phyloP scores from a whole-genome alignment of 2,797 vertebrate genomes.

The Betta splendens region DNA sequence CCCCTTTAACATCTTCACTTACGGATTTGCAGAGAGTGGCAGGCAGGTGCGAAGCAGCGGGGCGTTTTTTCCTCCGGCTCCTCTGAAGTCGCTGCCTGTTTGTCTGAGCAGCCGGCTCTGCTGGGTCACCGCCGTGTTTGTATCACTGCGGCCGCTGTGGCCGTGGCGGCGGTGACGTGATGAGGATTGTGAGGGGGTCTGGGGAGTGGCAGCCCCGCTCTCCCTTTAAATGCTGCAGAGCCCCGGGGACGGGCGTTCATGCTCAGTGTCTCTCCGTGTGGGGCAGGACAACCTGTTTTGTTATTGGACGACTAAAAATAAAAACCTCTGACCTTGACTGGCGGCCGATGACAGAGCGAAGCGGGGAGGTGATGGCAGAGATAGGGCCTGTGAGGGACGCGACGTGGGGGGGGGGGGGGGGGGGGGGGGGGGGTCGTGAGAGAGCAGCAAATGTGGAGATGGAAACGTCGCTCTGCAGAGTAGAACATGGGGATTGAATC shows the following conservation, averaged over 20 bases:
- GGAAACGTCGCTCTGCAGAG: not conserved
- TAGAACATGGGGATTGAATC: not conserved
- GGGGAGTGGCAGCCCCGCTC: slow-evolving; percentile 38
- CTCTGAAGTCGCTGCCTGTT: slow-evolving; percentile 5
- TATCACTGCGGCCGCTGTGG: slow-evolving; percentile 13
- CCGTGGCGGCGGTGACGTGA: slow-evolving; percentile 49
- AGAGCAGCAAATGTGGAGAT: slow-evolving; percentile 7
- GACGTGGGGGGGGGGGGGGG: slow-evolving; percentile 11
- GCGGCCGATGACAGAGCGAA: slow-evolving; percentile 42
- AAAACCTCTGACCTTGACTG: slow-evolving; percentile 67
- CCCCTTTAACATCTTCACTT: slow-evolving; percentile 8
- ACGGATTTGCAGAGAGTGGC: not conserved
- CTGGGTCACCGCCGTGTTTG: slow-evolving; percentile 26
- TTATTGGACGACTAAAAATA: slow-evolving; percentile 69
- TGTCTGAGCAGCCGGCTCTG: slow-evolving; percentile 2
- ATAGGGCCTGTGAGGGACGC: slow-evolving; percentile 11
- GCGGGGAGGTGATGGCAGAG: slow-evolving; percentile 43
- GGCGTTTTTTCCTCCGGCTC: not conserved
- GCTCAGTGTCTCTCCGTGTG: slow-evolving; percentile 59
- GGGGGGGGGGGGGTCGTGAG: slow-evolving; percentile 5
- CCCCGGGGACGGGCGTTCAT: slow-evolving; percentile 42
- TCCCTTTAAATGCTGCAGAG: slow-evolving; percentile 57
- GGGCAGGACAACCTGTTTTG: slow-evolving; percentile 58
- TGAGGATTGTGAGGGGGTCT: slow-evolving; percentile 36
- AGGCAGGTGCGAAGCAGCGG: slow-evolving; percentile 1